Conservation (phyloP, 2,888 invertebrate species). For the Hypomecis punctinalis region DNA sequence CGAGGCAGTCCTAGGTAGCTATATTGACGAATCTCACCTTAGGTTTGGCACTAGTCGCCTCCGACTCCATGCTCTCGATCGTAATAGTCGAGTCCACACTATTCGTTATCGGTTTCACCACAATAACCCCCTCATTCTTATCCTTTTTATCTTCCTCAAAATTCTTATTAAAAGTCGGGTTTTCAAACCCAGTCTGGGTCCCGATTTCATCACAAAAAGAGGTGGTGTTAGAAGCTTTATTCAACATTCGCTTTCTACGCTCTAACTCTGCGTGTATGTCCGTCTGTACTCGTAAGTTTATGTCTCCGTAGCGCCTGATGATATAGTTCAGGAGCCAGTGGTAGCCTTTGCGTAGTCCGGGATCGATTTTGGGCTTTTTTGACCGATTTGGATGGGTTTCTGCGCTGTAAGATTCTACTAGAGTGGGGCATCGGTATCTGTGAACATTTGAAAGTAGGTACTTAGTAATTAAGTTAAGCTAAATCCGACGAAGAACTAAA, state of each 20-base stretch:
- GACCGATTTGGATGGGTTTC: constrained; percentile 54
- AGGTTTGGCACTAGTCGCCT: constrained; percentile 64
- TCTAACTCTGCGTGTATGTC: constrained; percentile 83
- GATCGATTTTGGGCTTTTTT: constrained; percentile 86
- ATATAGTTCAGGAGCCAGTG: constrained; percentile 89
- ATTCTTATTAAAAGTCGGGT: constrained; percentile 70
- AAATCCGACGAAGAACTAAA: too few species aligned
- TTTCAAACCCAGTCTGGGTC: constrained; percentile 79
- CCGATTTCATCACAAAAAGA: constrained; percentile 74
- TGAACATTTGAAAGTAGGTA: not conserved
- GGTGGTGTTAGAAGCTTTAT: constrained; percentile 68
- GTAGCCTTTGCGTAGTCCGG: constrained; percentile 88
- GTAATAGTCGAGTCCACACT: constrained; percentile 76
- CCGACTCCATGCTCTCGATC: constrained; percentile 71
- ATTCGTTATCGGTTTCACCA: constrained; percentile 71
- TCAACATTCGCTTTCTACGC: constrained; percentile 74
- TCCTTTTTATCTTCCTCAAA: constrained; percentile 39
- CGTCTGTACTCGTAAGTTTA: constrained; percentile 88
- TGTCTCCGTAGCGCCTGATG: constrained; percentile 86
- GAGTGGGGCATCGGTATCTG: constrained; percentile 90
- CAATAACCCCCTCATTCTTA: constrained; percentile 62
- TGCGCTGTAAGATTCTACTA: constrained; percentile 91
- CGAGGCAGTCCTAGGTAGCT: too few species aligned
- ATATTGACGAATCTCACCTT: constrained; percentile 42
- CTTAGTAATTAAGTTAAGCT: too few species aligned